phyloP scores from a whole-genome alignment of 2,888 invertebrate species.

The Drosophila falleni region DNA sequence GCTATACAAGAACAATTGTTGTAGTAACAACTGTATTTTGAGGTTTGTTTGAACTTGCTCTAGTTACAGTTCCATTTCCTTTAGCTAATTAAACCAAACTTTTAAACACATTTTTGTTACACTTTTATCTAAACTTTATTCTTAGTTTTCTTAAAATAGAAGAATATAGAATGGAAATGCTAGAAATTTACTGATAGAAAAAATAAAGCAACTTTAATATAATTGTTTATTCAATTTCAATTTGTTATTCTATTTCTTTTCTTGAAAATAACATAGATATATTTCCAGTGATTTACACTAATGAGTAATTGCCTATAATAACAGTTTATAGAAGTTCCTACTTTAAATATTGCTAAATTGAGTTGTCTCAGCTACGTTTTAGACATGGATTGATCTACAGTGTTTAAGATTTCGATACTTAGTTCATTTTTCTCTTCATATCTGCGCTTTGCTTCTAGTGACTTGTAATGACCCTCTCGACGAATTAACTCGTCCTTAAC shows the following conservation, averaged over 20 bases:
- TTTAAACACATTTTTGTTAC: background rate
- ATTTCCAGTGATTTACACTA: slow-evolving; percentile 9
- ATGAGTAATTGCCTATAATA: slow-evolving; percentile 26
- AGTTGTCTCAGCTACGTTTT: slow-evolving; percentile 15
- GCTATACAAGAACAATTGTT: slow-evolving; percentile 14
- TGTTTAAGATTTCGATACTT: background rate
- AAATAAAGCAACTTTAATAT: background rate
- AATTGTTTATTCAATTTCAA: background rate
- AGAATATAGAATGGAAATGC: background rate
- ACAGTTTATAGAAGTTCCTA: background rate
- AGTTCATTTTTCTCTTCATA: slow-evolving; percentile 5
- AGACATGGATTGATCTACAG: background rate
- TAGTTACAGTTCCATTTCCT: background rate
- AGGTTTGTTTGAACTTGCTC: slow-evolving; percentile 1
- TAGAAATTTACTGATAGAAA: background rate
- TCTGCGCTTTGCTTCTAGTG: slow-evolving; percentile 12
- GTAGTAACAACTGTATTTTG: slow-evolving; percentile 1
- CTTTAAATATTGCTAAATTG: background rate
- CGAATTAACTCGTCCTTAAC: slow-evolving; percentile 32
- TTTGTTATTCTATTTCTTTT: background rate
- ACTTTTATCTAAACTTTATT: background rate
- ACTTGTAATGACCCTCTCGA: slow-evolving; percentile 2
- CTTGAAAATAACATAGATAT: background rate
- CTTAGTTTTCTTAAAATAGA: background rate
- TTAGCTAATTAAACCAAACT: background rate